phyloP scores from a whole-genome alignment of 30 jellyfish, hydroid and myxozoan genomes.

The Clytia hemisphaerica region DNA sequence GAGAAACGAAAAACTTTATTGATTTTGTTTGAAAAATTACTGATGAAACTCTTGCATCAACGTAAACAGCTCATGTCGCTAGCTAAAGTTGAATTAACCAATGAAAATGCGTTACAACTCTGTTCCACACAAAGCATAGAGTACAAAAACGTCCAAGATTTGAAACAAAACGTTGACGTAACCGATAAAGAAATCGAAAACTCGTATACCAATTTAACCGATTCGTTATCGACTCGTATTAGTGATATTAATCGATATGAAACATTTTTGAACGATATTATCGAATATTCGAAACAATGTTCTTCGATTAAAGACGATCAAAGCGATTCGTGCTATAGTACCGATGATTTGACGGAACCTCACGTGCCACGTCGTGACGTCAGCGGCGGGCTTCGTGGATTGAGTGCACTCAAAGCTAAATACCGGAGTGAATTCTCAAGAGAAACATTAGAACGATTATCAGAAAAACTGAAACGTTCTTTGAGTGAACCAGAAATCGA shows the following conservation, averaged over 20 bases:
- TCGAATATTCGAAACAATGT: not conserved
- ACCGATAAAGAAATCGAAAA: conserved; percentile 32
- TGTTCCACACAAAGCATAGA: conserved; percentile 24
- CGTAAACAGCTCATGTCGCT: conserved; percentile 20
- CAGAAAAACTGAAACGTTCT: not conserved
- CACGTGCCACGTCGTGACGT: conserved; percentile 13
- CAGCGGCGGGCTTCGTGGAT: conserved; percentile 3
- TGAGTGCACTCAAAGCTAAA: not conserved
- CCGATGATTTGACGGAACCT: conserved; percentile 21
- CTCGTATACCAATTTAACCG: not conserved
- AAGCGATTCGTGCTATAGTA: conserved; percentile 9
- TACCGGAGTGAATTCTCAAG: too few relatives aligned
- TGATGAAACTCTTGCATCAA: conserved; percentile 16
- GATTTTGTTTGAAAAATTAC: conserved; percentile 4
- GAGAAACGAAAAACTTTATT: not conserved
- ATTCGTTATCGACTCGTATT: not conserved
- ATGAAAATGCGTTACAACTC: conserved; percentile 20
- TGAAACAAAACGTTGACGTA: conserved; percentile 3
- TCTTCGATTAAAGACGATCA: conserved; percentile 21
- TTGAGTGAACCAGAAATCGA: not conserved
- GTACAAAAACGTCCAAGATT: conserved; percentile 11
- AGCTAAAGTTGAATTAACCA: conserved; percentile 16
- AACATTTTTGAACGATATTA: not conserved
- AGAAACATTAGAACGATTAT: not conserved
- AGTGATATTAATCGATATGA: not conserved